Evolutionary conservation across 2,888 invertebrate species (phyloP).

Genomic region (Metalampra italica): DNA sequence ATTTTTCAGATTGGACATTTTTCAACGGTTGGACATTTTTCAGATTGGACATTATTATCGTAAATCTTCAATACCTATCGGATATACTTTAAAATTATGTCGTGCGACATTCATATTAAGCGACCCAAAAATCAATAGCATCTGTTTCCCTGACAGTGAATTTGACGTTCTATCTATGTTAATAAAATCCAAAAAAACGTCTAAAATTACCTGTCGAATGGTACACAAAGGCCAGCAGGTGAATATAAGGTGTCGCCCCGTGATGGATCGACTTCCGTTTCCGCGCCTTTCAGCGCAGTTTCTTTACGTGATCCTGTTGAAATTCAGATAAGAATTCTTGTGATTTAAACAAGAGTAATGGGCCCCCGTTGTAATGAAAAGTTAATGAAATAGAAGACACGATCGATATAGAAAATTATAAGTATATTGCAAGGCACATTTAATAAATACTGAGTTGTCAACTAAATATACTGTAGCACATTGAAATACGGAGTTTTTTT

Average conservation of each 20-base stretch:
- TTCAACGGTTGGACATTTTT: no score
- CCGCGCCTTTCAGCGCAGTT: constrained; percentile 5
- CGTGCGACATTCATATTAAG: no score
- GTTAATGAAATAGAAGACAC: neutral
- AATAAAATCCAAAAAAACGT: neutral
- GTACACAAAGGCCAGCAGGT: neutral
- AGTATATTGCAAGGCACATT: neutral
- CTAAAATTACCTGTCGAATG: constrained; percentile 1
- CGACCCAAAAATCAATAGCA: no score
- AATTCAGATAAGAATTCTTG: constrained; percentile 11
- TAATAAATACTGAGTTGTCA: no score
- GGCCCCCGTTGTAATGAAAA: neutral
- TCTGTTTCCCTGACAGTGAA: neutral
- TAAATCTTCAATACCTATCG: no score
- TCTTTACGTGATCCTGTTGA: constrained; percentile 7
- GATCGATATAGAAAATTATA: neutral
- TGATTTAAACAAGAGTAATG: neutral
- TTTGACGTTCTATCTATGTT: neutral
- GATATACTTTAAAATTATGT: no score
- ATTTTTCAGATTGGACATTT: no score
- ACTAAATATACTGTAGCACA: no score
- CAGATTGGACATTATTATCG: no score
- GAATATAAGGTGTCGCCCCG: constrained; percentile 6
- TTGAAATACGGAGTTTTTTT: no score
- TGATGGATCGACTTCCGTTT: constrained; percentile 14